These are phyloP conservation scores for Poecilia gillii DNA, from an alignment of 2,797 vertebrate genomes.

Conservation along the genomic window DNA sequence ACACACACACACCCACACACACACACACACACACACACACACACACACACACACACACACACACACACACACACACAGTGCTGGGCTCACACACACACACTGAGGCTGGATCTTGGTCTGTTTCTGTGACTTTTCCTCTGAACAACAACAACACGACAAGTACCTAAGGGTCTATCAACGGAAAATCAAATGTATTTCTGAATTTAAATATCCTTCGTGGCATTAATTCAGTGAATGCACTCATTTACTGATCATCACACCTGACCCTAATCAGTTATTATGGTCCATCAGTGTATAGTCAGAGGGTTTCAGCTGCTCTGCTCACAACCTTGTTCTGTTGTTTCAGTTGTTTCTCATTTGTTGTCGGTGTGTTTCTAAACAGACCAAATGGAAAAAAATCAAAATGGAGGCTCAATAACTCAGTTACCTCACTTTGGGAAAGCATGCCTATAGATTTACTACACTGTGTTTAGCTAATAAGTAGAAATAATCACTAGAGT, in stretches of 20 bases:
- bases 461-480: not conserved
- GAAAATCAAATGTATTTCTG: not conserved
- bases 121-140: not conserved
- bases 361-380: not conserved
- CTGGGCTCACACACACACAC: slow-evolving; percentile 52
- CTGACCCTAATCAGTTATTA: not conserved
- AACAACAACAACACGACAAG: too few relatives aligned
- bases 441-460: not conserved
- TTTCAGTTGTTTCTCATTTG: not conserved
- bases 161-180: too few relatives aligned
- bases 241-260: not conserved
- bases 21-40: not conserved
- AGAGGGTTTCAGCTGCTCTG: not conserved
- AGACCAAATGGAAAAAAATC: not conserved
- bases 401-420: not conserved
- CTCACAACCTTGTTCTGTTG: not conserved
- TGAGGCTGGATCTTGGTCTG: slow-evolving; percentile 1
- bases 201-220: not conserved
- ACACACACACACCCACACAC: slow-evolving; percentile 12
- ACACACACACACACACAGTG: slow-evolving; percentile 68
- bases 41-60: slow-evolving; percentile 56
- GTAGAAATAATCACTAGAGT: not conserved
- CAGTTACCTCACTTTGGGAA: not conserved
- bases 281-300: not conserved
- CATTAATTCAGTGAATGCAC: not conserved